A percentile compares a stretch with the other conserved stretches of the same genome.
Evolutionary conservation across 1,140 invertebrate species (phyloP).

Genomic region (Colletes gigas): DNA sequence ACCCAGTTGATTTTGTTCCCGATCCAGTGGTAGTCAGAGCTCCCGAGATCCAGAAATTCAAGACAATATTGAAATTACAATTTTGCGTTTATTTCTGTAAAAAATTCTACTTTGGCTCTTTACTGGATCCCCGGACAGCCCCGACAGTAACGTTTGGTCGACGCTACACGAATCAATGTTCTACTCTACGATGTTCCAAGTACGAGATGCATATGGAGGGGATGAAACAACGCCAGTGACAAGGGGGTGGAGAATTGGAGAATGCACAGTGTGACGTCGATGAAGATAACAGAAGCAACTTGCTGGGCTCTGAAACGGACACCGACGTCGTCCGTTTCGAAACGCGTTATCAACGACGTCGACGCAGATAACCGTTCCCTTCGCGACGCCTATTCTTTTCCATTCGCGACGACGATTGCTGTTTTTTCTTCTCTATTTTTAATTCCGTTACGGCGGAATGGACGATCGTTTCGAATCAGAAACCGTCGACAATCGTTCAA

Average conservation of each 20-base stretch:
- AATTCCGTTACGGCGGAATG: background rate
- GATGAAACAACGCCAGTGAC: slow-evolving; percentile 43
- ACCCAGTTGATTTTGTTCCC: too few species aligned
- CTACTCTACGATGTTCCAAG: slow-evolving; percentile 68
- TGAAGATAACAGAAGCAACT: slow-evolving; percentile 46
- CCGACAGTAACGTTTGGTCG: slow-evolving; percentile 40
- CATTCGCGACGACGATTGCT: background rate
- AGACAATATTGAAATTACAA: too few species aligned
- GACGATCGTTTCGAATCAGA: background rate
- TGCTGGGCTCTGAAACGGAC: slow-evolving; percentile 46
- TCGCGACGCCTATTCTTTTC: slow-evolving; percentile 12
- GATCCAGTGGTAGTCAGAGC: too few species aligned
- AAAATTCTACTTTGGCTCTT: too few species aligned
- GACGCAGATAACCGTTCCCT: slow-evolving; percentile 43
- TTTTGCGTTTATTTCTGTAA: too few species aligned
- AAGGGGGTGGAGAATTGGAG: background rate
- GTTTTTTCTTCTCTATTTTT: background rate
- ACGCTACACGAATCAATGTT: slow-evolving; percentile 74
- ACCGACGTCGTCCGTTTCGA: slow-evolving; percentile 2
- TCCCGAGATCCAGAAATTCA: too few species aligned
- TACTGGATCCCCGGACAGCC: too few species aligned
- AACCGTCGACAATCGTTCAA: too few species aligned
- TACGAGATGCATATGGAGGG: slow-evolving; percentile 49
- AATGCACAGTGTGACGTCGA: slow-evolving; percentile 43
- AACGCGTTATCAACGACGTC: slow-evolving; percentile 36